Percentiles rank a stretch among this genome's conserved stretches.
phyloP scores from a whole-genome alignment of 30 jellyfish, hydroid and myxozoan species.

The Pelagia noctiluca region DNA sequence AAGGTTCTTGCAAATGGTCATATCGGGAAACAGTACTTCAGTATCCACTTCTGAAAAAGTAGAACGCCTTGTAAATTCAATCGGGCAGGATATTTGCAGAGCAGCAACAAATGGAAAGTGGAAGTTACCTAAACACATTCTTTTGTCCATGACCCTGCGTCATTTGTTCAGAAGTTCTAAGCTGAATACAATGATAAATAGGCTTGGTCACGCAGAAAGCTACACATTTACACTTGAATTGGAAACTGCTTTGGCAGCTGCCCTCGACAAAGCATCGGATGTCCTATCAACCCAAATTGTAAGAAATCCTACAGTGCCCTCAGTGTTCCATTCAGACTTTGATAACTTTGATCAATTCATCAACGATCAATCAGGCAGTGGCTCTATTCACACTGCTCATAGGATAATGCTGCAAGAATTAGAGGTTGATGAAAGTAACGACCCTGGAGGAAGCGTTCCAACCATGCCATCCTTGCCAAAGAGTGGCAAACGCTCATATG shows the following conservation, averaged over 20 bases:
- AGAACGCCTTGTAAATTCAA: slow-evolving; percentile 18
- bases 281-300: slow-evolving; percentile 37
- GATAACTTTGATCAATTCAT: slow-evolving; percentile 34
- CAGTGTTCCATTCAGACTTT: slow-evolving; percentile 42
- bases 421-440: neutral
- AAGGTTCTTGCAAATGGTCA: slow-evolving; percentile 12
- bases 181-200: slow-evolving; percentile 12
- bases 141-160: slow-evolving; percentile 10
- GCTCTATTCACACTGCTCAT: neutral
- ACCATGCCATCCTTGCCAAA: neutral
- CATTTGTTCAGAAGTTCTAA: slow-evolving; percentile 13
- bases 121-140: slow-evolving; percentile 26
- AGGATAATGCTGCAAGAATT: neutral
- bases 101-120: slow-evolving; percentile 26
- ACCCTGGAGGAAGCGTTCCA: neutral
- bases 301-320: slow-evolving; percentile 39
- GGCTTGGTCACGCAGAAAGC: slow-evolving; percentile 13
- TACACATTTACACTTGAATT: slow-evolving; percentile 11
- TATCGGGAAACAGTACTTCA: slow-evolving; percentile 6
- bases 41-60: slow-evolving; percentile 4
- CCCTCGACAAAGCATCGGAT: slow-evolving; percentile 36
- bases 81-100: slow-evolving; percentile 26
- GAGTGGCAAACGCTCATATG: neutral
- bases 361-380: slow-evolving; percentile 30
- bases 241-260: slow-evolving; percentile 30